A percentile compares a stretch with the other conserved stretches of the same genome.
Conservation (phyloP, 2,113 vertebrate species). For the Coreoperca whiteheadi region DNA sequence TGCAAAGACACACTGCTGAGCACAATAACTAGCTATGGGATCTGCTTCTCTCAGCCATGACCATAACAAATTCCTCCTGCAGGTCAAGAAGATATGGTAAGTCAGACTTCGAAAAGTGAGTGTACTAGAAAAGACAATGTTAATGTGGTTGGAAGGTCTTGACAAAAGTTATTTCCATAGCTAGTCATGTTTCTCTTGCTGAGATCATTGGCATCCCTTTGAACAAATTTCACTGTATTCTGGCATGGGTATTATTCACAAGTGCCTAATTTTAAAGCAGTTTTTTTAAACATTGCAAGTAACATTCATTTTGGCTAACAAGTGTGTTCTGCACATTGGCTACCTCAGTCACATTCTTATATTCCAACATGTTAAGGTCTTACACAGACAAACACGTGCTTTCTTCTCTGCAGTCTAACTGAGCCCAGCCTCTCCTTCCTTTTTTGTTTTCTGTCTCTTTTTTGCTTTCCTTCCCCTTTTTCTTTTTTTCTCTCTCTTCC, state of each 20-base stretch:
- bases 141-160: slow-evolving; percentile 65
- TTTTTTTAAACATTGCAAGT: neutral
- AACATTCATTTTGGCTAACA: slow-evolving; percentile 40
- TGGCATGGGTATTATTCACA: slow-evolving; percentile 2
- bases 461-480: slow-evolving; percentile 78
- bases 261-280: slow-evolving; percentile 19
- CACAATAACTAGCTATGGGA: slow-evolving; percentile 87
- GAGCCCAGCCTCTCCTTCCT: slow-evolving; percentile 87
- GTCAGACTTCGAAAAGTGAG: slow-evolving; percentile 76
- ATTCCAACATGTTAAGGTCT: slow-evolving; percentile 82
- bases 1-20: slow-evolving; percentile 81
- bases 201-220: slow-evolving; percentile 53
- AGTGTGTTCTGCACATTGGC: slow-evolving; percentile 83
- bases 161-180: slow-evolving; percentile 85
- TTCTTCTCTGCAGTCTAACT: slow-evolving; percentile 89
- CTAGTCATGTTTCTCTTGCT: slow-evolving; percentile 75
- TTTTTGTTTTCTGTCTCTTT: slow-evolving; percentile 85
- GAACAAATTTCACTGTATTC: neutral
- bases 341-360: slow-evolving; percentile 68
- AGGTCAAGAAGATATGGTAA: slow-evolving; percentile 77
- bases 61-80: slow-evolving; percentile 64
- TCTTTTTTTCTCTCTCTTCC: slow-evolving; percentile 73
- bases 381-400: slow-evolving; percentile 90
- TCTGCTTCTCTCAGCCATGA: slow-evolving; percentile 74
- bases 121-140: slow-evolving; percentile 55